Percentiles rank a stretch among this genome's conserved stretches.
Conservation (phyloP, 1,140 invertebrate species). For the Epicauta chinensis region DNA sequence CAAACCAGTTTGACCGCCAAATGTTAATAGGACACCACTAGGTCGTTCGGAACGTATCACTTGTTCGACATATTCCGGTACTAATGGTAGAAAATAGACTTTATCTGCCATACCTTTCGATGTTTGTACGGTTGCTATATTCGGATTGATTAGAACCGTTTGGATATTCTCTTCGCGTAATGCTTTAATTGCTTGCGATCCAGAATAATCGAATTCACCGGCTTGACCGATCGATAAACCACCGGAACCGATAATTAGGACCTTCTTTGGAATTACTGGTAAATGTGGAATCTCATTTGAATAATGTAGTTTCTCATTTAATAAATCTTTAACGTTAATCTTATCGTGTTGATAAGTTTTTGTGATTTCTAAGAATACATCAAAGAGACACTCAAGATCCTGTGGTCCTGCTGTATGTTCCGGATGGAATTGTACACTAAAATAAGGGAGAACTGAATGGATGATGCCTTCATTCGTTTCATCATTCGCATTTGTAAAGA, state of each 20-base stretch:
- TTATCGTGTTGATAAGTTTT: slow-evolving; percentile 37
- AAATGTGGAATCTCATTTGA: not conserved
- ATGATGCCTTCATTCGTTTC: slow-evolving; percentile 71
- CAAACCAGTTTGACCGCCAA: slow-evolving; percentile 97
- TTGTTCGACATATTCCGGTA: slow-evolving; percentile 92
- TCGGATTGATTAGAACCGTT: slow-evolving; percentile 96
- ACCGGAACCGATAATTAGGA: slow-evolving; percentile 96
- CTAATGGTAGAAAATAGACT: slow-evolving; percentile 97
- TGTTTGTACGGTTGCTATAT: slow-evolving; percentile 99
- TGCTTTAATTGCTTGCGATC: slow-evolving; percentile 95
- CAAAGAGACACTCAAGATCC: slow-evolving; percentile 93
- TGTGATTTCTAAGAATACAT: slow-evolving; percentile 84
- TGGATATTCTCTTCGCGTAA: slow-evolving; percentile 90
- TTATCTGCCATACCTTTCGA: slow-evolving; percentile 97
- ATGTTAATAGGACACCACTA: slow-evolving; percentile 91
- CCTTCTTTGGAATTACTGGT: slow-evolving; percentile 61
- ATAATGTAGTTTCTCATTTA: slow-evolving; percentile 27
- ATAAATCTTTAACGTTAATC: slow-evolving; percentile 22
- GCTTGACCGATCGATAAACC: slow-evolving; percentile 99
- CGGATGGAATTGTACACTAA: slow-evolving; percentile 98
- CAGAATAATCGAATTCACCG: slow-evolving; percentile 94
- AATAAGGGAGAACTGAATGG: slow-evolving; percentile 75
- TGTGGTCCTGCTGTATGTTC: slow-evolving; percentile 95
- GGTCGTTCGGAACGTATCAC: slow-evolving; percentile 94
- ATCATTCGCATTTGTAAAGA: slow-evolving; percentile 90